Evolutionary conservation across 1,140 invertebrate genomes (phyloP).

Genomic region (Listronotus bonariensis): DNA sequence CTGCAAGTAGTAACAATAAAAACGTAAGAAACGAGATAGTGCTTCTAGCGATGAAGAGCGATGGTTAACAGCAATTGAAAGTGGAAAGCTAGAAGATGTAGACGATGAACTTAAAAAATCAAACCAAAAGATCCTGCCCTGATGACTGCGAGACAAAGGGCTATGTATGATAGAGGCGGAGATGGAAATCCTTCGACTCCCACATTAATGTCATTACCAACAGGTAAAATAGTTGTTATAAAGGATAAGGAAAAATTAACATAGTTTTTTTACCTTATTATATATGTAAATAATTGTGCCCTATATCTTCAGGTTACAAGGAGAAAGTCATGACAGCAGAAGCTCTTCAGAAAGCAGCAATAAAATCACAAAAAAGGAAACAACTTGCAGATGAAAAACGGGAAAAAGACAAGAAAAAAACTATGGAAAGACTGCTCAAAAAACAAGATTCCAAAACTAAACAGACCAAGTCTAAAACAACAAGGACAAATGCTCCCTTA

Average conservation of each 20-base stretch:
- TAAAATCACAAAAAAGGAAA: constrained; percentile 87
- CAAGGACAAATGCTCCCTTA: constrained; percentile 68
- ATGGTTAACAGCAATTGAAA: constrained; percentile 94
- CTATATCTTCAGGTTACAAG: constrained; percentile 35
- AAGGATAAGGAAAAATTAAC: too few relatives aligned
- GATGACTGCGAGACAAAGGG: constrained; percentile 92
- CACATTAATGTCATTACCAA: constrained; percentile 82
- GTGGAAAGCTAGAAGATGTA: constrained; percentile 91
- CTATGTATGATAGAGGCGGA: constrained; percentile 84
- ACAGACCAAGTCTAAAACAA: constrained; percentile 65
- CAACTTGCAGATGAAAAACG: constrained; percentile 92
- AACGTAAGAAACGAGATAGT: constrained; percentile 72
- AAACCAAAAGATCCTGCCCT: constrained; percentile 90
- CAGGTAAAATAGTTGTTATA: constrained; percentile 76
- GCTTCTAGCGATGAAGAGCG: constrained; percentile 89
- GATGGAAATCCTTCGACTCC: constrained; percentile 74
- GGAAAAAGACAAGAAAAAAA: constrained; percentile 96
- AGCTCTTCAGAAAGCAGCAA: constrained; percentile 84
- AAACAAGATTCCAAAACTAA: constrained; percentile 92
- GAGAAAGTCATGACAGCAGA: constrained; percentile 90
- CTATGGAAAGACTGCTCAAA: constrained; percentile 89
- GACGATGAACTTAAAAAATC: constrained; percentile 93
- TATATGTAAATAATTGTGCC: too few relatives aligned
- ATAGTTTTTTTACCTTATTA: too few relatives aligned
- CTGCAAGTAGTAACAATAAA: constrained; percentile 54